Evolutionary conservation across 2,888 invertebrate species (phyloP).

Genomic region (Lasiommata megera): DNA sequence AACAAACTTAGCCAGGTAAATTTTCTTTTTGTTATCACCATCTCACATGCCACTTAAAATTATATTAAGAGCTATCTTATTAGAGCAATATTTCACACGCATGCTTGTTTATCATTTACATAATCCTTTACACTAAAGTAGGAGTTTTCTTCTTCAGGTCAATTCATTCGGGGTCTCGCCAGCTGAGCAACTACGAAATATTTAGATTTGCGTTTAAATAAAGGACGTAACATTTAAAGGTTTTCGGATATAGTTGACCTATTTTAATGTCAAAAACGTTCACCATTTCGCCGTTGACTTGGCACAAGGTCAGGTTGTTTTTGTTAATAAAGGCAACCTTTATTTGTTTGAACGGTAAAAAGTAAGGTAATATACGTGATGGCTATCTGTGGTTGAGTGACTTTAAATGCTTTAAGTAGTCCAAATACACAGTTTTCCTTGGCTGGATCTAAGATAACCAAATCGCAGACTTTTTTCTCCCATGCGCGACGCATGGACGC

Average conservation of each 20-base stretch:
- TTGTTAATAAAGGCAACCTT: neutral
- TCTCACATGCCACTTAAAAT: no score
- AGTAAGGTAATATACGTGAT: neutral
- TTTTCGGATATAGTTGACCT: neutral
- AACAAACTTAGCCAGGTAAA: no score
- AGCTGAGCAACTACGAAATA: no score
- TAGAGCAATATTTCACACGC: no score
- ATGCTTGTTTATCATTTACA: no score
- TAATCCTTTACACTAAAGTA: no score
- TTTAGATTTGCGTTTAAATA: no score
- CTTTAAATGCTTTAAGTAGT: neutral
- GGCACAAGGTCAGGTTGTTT: constrained; percentile 3
- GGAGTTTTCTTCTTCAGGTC: no score
- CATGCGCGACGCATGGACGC: neutral
- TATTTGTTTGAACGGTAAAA: neutral
- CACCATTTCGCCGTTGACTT: neutral
- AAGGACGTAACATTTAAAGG: no score
- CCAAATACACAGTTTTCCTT: neutral
- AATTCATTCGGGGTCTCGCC: no score
- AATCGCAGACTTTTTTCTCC: neutral
- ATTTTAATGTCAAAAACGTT: neutral
- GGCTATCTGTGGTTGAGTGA: constrained; percentile 1
- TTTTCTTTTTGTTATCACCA: no score
- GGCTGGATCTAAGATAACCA: neutral
- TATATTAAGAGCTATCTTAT: no score